Evolutionary conservation across 2,113 vertebrate species (phyloP).

Genomic region (Poecilia latipinna): DNA sequence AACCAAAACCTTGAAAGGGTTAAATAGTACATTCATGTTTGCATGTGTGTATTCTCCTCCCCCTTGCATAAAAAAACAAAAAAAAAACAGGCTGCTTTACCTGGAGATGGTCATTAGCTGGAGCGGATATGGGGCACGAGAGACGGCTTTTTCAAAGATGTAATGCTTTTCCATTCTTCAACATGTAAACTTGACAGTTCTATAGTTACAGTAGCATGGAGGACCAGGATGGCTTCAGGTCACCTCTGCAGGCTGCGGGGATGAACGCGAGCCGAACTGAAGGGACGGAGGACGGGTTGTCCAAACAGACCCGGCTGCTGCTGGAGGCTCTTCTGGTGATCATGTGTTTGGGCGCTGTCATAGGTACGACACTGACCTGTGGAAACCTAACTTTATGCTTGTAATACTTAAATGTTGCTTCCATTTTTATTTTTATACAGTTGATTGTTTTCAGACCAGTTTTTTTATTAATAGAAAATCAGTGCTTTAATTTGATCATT

Average conservation of each 20-base stretch:
- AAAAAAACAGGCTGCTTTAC: slow-evolving; percentile 28
- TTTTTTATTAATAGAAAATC: background rate
- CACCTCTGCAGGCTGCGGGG: slow-evolving; percentile 1
- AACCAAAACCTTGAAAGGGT: slow-evolving; percentile 22
- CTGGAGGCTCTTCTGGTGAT: slow-evolving; percentile 78
- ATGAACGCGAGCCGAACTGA: slow-evolving; percentile 25
- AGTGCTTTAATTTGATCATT: background rate
- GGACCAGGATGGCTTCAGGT: slow-evolving; percentile 9
- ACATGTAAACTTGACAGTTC: slow-evolving; percentile 20
- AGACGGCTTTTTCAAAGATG: background rate
- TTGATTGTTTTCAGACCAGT: too few species aligned
- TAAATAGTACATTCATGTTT: slow-evolving; percentile 17
- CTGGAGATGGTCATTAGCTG: slow-evolving; percentile 31
- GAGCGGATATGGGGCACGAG: slow-evolving; percentile 13
- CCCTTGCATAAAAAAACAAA: background rate
- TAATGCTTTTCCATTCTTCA: background rate
- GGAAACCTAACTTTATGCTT: background rate
- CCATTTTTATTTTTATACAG: too few species aligned
- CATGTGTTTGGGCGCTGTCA: slow-evolving; percentile 80
- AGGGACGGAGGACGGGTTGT: background rate
- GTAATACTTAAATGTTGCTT: background rate
- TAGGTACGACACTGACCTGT: slow-evolving; percentile 59
- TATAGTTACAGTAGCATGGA: slow-evolving; percentile 41
- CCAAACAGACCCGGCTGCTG: slow-evolving; percentile 55
- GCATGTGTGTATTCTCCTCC: slow-evolving; percentile 2